Evolutionary conservation across 2,797 vertebrate genomes (phyloP).

Genomic region (Melanotaenia boesemani): DNA sequence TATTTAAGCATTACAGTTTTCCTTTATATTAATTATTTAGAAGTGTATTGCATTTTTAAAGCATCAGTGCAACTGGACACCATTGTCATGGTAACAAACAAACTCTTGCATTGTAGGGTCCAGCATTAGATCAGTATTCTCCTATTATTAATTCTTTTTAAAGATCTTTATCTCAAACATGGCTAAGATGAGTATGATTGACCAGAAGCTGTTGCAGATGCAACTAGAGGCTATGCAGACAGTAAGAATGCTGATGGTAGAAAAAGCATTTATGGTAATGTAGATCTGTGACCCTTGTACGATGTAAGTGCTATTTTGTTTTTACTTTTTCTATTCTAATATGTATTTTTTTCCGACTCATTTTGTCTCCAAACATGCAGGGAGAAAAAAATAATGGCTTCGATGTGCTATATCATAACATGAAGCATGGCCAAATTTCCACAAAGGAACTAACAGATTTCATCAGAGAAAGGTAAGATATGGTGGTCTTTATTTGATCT

Average conservation of each 20-base stretch:
- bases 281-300: neutral
- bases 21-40: constrained; percentile 71
- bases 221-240: constrained; percentile 72
- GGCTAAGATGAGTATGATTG: constrained; percentile 75
- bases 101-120: neutral
- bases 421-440: constrained; percentile 97
- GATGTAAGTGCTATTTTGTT: neutral
- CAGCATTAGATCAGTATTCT: neutral
- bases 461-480: constrained; percentile 95
- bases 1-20: neutral
- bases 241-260: constrained; percentile 62
- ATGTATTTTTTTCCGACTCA: neutral
- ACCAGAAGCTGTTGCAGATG: constrained; percentile 68
- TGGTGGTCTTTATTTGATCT: neutral
- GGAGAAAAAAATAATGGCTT: constrained; percentile 99
- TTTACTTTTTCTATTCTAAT: constrained; percentile 15
- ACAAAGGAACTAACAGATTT: constrained; percentile 98
- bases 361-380: constrained; percentile 74
- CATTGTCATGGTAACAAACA: constrained; percentile 61
- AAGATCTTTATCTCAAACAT: constrained; percentile 35
- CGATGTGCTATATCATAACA: constrained; percentile 97
- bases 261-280: constrained; percentile 60
- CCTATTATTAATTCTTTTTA: neutral
- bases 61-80: constrained; percentile 60
- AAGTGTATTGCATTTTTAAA: constrained; percentile 63